Base-by-base conservation (phyloP, 64 coral and sea anemone species). In the Dendronephthya gigantea region DNA sequence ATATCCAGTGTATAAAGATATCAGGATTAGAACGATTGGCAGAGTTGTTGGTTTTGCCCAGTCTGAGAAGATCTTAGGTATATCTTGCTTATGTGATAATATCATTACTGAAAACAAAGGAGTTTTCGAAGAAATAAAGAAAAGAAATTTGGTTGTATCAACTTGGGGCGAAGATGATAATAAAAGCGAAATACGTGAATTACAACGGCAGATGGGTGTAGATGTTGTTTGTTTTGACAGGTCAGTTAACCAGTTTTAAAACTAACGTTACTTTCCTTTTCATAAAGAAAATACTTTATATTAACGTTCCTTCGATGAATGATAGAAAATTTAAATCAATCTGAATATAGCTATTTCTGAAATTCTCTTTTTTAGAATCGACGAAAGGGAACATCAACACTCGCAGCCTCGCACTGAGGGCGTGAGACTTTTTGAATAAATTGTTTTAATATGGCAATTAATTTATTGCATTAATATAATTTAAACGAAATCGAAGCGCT, bases 1-100 rank as follows among this genome's bases (percentile, higher is more conserved):
- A 66, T 66, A 66, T 66, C 58, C 58, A n/a, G 58, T 66, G 58
- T 66, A 66, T 30, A 66, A 66, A 30, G 58, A 66, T 17, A 66
- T 66, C 58, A 66, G 58, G 22, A 66, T 66, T 66, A 30, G 58
- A 5, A 66, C 58, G 4, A 30, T 66, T 17, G 58, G 19, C 58
- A 66, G 14, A 17, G 58, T 66, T 30, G 29, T 66, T 30, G 58
- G 19, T n/a, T 66, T 66, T 66, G 58, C 58, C 19, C 6, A 66
- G 29, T 66, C 19, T 6, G 58, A 66, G 22, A 22, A 30, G 29
- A n/a, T 66, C 19, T 30, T 66, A 5, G 58, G 58, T 22, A 22
- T 66, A 66, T 66, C 58, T 30, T 66, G 58, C 29, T 66, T 66
- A 5, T 66, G 58, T 15, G 58, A 66, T 66, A 22, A 66, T 55